Percentiles rank a stretch among this genome's conserved stretches.
Evolutionary conservation across 2,797 vertebrate species (phyloP).

Genomic region (Megalops cyprinoides): DNA sequence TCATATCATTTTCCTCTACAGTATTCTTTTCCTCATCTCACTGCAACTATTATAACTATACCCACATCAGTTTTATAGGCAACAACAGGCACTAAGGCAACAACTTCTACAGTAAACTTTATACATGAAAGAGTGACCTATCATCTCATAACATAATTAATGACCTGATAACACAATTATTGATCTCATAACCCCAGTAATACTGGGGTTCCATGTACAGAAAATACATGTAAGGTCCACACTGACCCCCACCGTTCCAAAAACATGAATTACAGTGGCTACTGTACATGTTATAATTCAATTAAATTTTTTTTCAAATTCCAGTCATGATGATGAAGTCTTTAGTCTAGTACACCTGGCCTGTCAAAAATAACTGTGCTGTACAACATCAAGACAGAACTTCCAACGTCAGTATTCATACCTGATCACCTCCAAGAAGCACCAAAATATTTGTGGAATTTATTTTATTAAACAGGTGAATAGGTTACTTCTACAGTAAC

Average conservation of each 20-base stretch:
- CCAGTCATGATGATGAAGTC: too few relatives aligned
- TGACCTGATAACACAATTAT: neutral
- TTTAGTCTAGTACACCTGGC: too few relatives aligned
- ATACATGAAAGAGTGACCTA: too few relatives aligned
- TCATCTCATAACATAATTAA: neutral
- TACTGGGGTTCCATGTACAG: neutral
- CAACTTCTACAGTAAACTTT: slow-evolving; percentile 22
- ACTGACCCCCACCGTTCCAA: neutral
- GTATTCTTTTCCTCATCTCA: neutral
- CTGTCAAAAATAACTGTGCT: neutral
- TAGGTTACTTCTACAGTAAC: neutral
- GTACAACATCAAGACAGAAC: neutral
- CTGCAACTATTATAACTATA: neutral
- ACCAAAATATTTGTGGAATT: neutral
- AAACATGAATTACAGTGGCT: slow-evolving; percentile 4
- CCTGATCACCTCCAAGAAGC: neutral
- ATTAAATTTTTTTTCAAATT: neutral
- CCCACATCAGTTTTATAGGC: neutral
- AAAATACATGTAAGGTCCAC: neutral
- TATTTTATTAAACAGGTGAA: too few relatives aligned
- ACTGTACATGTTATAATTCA: slow-evolving; percentile 15
- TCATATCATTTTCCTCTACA: neutral
- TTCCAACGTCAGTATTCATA: neutral
- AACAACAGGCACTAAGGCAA: slow-evolving; percentile 15
- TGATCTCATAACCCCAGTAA: neutral